phyloP scores from a whole-genome alignment of 2,888 invertebrate genomes.

The Cheilosia urbana region DNA sequence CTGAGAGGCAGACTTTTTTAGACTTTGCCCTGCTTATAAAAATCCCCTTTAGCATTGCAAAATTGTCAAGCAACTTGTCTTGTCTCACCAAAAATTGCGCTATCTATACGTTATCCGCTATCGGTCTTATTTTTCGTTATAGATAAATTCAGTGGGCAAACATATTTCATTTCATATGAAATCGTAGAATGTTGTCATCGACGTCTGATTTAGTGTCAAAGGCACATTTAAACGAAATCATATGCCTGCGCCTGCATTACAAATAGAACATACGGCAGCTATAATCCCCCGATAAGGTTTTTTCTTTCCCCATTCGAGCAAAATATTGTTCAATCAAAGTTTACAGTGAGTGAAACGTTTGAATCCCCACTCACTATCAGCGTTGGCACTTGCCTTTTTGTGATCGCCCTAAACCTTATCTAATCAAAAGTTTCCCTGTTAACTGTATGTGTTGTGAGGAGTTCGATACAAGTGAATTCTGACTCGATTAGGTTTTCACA shows the following conservation, averaged over 20 bases:
- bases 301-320: not conserved
- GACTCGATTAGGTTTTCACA: not conserved
- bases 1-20: not conserved
- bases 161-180: not conserved
- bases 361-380: not conserved
- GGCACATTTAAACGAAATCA: constrained; percentile 3
- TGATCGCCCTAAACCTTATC: constrained; percentile 4
- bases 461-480: constrained; percentile 1
- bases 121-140: not conserved
- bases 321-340: not conserved
- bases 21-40: too few species aligned
- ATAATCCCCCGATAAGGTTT: constrained; percentile 24
- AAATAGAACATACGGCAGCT: not conserved
- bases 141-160: not conserved
- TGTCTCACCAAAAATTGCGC: constrained; percentile 3
- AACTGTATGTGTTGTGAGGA: too few species aligned
- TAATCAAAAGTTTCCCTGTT: constrained; percentile 7
- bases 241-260: constrained; percentile 8
- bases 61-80: too few species aligned
- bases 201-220: constrained; percentile 35
- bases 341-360: not conserved
- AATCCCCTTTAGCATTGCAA: too few species aligned
- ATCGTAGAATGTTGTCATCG: constrained; percentile 41
- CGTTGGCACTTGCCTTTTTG: not conserved
- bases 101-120: constrained; percentile 28